These are phyloP conservation scores for Cabera pusaria DNA, from an alignment of 2,888 invertebrate genomes.

Conservation along the genomic window DNA sequence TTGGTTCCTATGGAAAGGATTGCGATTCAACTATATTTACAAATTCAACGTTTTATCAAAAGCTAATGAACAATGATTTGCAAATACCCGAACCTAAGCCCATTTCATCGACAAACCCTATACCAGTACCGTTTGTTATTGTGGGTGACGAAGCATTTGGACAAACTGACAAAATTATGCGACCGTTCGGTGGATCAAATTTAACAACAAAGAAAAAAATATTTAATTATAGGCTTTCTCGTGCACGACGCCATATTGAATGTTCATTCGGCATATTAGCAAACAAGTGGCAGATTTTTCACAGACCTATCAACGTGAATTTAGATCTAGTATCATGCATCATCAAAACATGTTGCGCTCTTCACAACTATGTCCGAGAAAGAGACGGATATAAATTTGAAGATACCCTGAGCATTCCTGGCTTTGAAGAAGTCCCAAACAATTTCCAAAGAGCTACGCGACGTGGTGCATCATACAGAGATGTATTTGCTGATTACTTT, in stretches of 20 bases:
- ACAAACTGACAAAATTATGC: neutral
- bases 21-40: neutral
- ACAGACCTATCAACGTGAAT: neutral
- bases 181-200: neutral
- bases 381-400: neutral
- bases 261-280: neutral
- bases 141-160: neutral
- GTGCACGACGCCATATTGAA: neutral
- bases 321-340: neutral
- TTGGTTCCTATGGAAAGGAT: too few relatives aligned
- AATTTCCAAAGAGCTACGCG: too few relatives aligned
- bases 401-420: too few relatives aligned
- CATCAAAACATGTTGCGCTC: neutral
- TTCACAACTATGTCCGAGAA: neutral
- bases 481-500: too few relatives aligned
- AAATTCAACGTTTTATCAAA: neutral
- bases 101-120: neutral
- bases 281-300: neutral
- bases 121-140: neutral
- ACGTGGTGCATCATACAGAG: too few relatives aligned
- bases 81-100: neutral
- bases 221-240: neutral
- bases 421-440: too few relatives aligned
- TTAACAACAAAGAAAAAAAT: neutral
- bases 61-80: slow-evolving; percentile 15